Evolutionary conservation across 2,113 vertebrate species (phyloP), one percentile per base, ranked within the genome.

Genomic region (Boulengeromyrus knoepffleri): DNA sequence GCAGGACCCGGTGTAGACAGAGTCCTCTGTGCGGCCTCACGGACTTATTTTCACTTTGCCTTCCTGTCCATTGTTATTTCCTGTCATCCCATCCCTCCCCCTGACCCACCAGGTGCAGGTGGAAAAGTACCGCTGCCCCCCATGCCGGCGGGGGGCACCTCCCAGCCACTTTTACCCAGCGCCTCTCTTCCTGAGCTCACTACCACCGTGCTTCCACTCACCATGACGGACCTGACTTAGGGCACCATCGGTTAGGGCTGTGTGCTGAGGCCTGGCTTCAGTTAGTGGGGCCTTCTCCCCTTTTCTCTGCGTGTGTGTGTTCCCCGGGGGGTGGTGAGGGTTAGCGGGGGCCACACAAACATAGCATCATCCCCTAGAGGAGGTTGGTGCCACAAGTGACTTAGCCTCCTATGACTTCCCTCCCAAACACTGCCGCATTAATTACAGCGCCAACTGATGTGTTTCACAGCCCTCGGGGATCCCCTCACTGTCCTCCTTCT

Each of bases 1-100:
- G 92, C 95, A 95, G 94, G 94, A 95, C 95, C 94, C 92, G 91
- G 92, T 91, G 92, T 92, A 93, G 94, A 91, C 91, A 53, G 92
- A 91, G 95, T 95, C 95, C 94, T 94, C 94, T 93, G 93, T 95
- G 92, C 91, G 91, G 85, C 93, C 93, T 91, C 24, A 85, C 9
- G 1, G 3, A 39, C 36, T 80, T 80, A 39, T 80, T 80, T 42
- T 80, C 36, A 0, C 74, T 19, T 39, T 42, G 36, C 17, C 74
- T 42, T 80, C 74, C 74, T 80, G 74, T 19, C 36, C 36, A 17
- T 80, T 80, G 74, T 80, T 19, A 80, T 80, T 80, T 80, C 74
- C 74, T 80, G 31, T 80, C 74, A 80, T 77, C 17, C 15, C 12
- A 36, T 15, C 74, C 36, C 74, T 39, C 17, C 31, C 74, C 74